These are phyloP conservation scores for Drosophila infuscata DNA, from an alignment of 2,888 invertebrate genomes.

Conservation along the genomic window DNA sequence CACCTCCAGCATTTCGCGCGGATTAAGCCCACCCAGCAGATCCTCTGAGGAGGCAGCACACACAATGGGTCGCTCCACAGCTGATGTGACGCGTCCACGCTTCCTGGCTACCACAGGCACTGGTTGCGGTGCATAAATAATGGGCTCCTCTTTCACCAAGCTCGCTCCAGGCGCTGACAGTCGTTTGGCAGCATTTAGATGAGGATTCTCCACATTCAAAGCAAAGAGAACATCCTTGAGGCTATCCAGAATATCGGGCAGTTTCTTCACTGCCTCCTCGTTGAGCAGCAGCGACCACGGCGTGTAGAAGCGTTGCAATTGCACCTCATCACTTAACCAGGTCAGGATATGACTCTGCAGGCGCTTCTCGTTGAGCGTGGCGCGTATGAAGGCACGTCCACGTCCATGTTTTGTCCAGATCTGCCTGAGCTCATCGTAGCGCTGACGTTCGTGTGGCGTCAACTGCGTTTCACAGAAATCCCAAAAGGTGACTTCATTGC, in stretches of 20 bases:
- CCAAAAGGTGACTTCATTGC: constrained; percentile 88
- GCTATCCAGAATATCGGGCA: constrained; percentile 95
- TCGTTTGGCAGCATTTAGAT: constrained; percentile 87
- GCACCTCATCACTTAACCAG: constrained; percentile 88
- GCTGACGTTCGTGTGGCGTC: constrained; percentile 94
- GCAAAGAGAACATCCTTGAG: constrained; percentile 96
- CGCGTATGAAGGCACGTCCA: constrained; percentile 93
- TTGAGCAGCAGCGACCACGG: constrained; percentile 94
- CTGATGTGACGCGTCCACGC: constrained; percentile 53
- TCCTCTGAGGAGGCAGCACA: constrained; percentile 76
- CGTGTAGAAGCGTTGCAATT: constrained; percentile 91
- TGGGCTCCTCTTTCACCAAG: constrained; percentile 86
- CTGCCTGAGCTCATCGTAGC: constrained; percentile 90
- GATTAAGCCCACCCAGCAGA: constrained; percentile 58
- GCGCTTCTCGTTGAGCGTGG: constrained; percentile 95
- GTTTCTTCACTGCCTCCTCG: constrained; percentile 90
- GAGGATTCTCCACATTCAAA: constrained; percentile 94
- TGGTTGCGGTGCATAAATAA: constrained; percentile 89
- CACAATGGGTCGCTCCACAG: constrained; percentile 82
- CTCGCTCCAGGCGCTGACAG: constrained; percentile 36
- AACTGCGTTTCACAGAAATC: constrained; percentile 91
- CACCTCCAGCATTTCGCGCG: constrained; percentile 40
- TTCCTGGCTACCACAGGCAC: constrained; percentile 82
- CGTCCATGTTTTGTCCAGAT: constrained; percentile 88
- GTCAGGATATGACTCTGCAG: constrained; percentile 93